Conservation (phyloP, 2,113 vertebrate genomes). For the Campylorhamphus procurvoides region DNA sequence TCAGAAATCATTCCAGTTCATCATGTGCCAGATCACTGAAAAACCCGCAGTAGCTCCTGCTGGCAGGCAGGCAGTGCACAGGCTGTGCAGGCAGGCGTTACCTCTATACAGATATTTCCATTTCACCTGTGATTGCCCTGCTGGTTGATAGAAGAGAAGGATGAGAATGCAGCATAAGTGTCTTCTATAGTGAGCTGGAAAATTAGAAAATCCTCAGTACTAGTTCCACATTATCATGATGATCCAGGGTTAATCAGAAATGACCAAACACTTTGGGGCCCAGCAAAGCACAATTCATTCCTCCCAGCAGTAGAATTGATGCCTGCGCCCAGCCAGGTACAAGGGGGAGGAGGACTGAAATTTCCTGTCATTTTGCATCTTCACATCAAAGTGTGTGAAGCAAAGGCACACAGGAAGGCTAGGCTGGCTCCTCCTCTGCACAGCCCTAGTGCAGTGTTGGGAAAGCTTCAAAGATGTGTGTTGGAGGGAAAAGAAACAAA, state of each 20-base stretch:
- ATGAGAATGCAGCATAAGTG: not conserved
- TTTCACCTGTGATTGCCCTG: not conserved
- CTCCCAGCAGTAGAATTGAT: not conserved
- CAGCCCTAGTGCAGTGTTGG: accelerated
- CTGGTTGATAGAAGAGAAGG: not conserved
- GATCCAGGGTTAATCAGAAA: not conserved
- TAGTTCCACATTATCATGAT: not conserved
- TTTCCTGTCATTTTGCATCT: not conserved
- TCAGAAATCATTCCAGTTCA: not conserved
- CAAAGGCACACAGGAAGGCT: not conserved
- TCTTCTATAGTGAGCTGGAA: not conserved
- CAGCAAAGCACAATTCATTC: not conserved
- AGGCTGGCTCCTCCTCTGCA: not conserved
- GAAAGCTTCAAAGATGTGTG: not conserved
- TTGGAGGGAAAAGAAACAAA: not conserved
- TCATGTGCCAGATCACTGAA: not conserved
- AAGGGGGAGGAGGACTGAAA: not conserved
- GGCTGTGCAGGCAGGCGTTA: not conserved
- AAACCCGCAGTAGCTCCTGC: not conserved
- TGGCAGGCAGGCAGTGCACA: not conserved
- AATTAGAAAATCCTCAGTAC: not conserved
- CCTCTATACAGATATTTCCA: not conserved
- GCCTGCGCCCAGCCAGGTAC: not conserved
- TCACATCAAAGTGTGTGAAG: not conserved
- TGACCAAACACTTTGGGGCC: accelerated